Evolutionary conservation across 2,888 invertebrate genomes (phyloP), one percentile per base, ranked within the genome.

Genomic region (Mechanitis messenoides): DNA sequence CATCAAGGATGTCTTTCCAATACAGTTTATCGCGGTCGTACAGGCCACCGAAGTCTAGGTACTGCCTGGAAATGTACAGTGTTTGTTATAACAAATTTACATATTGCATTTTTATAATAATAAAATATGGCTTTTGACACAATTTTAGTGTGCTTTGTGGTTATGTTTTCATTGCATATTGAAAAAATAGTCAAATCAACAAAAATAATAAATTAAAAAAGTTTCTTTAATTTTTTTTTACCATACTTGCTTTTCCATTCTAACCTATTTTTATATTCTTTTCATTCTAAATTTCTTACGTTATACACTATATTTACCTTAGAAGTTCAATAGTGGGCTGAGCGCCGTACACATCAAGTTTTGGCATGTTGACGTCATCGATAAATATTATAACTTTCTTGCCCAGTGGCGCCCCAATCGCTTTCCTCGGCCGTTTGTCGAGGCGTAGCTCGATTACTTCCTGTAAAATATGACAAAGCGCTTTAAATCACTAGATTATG

Each of bases 281-380:
- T 20, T 20, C 20, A 20, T 20, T 20, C 20, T 20, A 20, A 20
- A 20, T 20, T 20, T 20, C 20, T 20, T 20, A 20, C 20, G 20
- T 20, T 20, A 20, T 20, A 20, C 20, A 20, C 9, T 31, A 50
- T 31, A 33, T 31, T 62, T 81, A 94, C 93, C 97, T 91, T 33
- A 98, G 86, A 35, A 98, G 84, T 85, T 98, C 98, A 62, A 97
- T 95, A 0, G 97, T 96, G 5, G 97, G 97, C 77, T 97, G 97
- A 9, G 97, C 95, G 7, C 97, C 98, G 74, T 97, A 98, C 0
- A 93, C 93, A 81, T 95, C 97, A 73, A 94, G 86, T 76, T 93
- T 93, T 0, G 97, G 97, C 97, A 97, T 97, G 76, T 97, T 97
- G 0, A 97, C 94, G 76, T 97, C 97, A 76, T 97, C 97, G 33